Percentiles rank a stretch among this genome's conserved stretches.
phyloP scores from a whole-genome alignment of 2,888 invertebrate species.

The Acanthosepion lycidas region DNA sequence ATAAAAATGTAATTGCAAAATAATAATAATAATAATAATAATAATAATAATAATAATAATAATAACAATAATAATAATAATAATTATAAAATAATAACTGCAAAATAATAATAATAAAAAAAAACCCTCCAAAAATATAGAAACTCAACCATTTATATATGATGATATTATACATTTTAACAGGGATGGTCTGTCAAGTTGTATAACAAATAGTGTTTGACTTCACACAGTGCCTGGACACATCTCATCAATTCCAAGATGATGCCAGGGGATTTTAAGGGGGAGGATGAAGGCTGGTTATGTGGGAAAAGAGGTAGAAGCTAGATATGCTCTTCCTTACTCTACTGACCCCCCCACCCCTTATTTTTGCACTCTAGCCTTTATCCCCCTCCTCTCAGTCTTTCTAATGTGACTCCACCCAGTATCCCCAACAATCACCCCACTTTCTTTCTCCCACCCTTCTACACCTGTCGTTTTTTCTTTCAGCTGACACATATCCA shows the following conservation, averaged over 20 bases:
- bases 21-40: too few species aligned
- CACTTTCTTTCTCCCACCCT: background rate
- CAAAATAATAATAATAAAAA: background rate
- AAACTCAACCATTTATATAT: background rate
- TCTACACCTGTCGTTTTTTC: background rate
- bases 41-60: too few species aligned
- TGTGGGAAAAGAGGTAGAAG: background rate
- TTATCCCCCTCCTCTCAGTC: background rate
- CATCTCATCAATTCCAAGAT: background rate
- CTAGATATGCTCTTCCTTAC: background rate
- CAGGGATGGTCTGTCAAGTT: background rate
- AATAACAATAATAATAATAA: background rate
- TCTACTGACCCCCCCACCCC: background rate
- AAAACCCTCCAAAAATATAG: too few species aligned
- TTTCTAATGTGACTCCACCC: background rate
- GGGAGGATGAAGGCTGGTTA: background rate
- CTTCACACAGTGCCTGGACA: conserved; percentile 17
- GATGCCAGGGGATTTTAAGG: background rate
- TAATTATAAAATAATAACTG: background rate
- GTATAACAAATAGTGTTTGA: background rate
- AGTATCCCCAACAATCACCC: background rate
- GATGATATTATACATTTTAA: background rate
- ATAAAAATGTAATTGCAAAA: too few species aligned
- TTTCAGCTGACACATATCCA: conserved; percentile 7
- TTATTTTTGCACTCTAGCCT: background rate